Evolutionary conservation across 2,797 vertebrate species (phyloP).

Genomic region (Spinibarbus caldwelli): DNA sequence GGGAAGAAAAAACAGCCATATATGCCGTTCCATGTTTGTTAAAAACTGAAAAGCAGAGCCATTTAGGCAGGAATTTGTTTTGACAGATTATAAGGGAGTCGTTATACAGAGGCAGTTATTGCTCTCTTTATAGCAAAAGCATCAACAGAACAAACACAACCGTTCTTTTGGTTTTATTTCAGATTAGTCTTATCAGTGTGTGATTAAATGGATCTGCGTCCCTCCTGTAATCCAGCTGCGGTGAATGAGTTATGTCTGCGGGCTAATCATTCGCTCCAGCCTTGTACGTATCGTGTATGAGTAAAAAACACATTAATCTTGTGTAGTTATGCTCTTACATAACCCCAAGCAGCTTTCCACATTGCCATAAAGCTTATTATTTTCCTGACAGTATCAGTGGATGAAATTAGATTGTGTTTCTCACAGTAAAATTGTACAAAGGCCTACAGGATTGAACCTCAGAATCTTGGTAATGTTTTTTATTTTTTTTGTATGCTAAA

Average conservation of each 20-base stretch:
- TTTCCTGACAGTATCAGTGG: constrained; percentile 3
- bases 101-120: not conserved
- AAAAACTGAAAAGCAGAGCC: not conserved
- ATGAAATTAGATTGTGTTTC: constrained; percentile 22
- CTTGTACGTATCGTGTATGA: constrained; percentile 7
- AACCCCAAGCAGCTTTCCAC: constrained; percentile 8
- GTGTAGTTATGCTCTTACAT: constrained; percentile 21
- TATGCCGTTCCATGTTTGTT: not conserved
- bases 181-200: constrained; percentile 27
- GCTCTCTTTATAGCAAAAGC: constrained; percentile 8
- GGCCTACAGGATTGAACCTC: not conserved
- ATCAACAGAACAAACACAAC: constrained; percentile 3
- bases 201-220: constrained; percentile 32
- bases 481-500: not conserved
- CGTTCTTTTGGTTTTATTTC: constrained; percentile 18
- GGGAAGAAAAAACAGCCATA: not conserved
- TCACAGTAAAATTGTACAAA: not conserved
- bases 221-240: constrained; percentile 25
- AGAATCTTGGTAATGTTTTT: not conserved
- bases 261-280: constrained; percentile 21
- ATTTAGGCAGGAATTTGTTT: constrained; percentile 6
- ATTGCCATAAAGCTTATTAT: constrained; percentile 40
- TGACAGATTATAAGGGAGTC: constrained; percentile 8
- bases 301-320: constrained; percentile 33
- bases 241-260: constrained; percentile 27